Evolutionary conservation across 2,797 vertebrate genomes (phyloP), one percentile per base, ranked within the genome.

Genomic region (Cuculus canorus): DNA sequence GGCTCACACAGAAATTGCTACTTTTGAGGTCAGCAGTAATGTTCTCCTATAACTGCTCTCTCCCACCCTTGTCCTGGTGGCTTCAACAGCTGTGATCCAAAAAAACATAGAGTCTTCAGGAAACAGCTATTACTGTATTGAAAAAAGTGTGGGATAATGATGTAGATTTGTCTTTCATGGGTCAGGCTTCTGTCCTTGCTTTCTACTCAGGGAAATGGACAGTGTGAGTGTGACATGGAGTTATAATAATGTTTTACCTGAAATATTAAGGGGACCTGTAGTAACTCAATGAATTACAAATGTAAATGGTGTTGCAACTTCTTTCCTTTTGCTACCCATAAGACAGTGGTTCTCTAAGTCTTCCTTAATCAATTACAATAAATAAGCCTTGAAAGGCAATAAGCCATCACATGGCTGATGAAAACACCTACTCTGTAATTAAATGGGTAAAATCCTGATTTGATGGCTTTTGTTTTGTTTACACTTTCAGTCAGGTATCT

Each of bases 331-430:
- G 52, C 76, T 92, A 82, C 24, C 32, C 64, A 5, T 68, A 84
- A 56, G 23, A 57, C 48, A 95, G 33, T 9, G 33, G 45, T 71
- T 53, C 64, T 93, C 23, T 64, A 71, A 50, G 78, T 64, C 64
- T 92, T 93, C 88, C 73, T 95, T 90, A 93, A 77, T 93, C 79
- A 81, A 63, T 77, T 90, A 85, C 78, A 85, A 86, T 61, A 92
- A 95, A 90, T 33, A 84, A 93, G 30, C 28, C 60, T 93, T 85
- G 83, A 96, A 95, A 94, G 83, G 53, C 47, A 94, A 86, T 88
- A 95, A 95, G 94, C 64, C 33, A 60, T 77, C 86, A 86, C 25
- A 33, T 1, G 17, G 45, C 59, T 85, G 78, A 90, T 43, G 50
- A 92, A 84, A 95, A 88, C 37, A 90, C 33, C 82, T 79, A 82